Conservation (phyloP, 2,888 invertebrate genomes). For the Mongoloraphidia duomilia region DNA sequence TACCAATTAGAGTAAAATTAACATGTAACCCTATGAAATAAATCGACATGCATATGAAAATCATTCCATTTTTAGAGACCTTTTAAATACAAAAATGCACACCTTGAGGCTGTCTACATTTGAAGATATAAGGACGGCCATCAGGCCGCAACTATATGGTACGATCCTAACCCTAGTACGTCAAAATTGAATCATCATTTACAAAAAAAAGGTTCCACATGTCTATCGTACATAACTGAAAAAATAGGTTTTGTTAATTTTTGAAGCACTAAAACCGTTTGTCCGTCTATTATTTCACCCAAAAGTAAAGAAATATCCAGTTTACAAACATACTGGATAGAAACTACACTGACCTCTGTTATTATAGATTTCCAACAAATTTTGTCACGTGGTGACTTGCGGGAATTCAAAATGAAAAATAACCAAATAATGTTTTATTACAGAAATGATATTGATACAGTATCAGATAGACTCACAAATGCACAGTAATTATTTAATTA, state of each 20-base stretch:
- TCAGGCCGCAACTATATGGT: conserved; percentile 28
- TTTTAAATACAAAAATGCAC: conserved; percentile 2
- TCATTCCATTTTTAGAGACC: neutral
- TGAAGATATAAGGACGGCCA: conserved; percentile 22
- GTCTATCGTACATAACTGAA: neutral
- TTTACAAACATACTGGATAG: conserved; percentile 36
- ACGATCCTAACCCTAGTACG: conserved; percentile 30
- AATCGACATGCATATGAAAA: neutral
- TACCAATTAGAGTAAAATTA: neutral
- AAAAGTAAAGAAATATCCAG: conserved; percentile 33
- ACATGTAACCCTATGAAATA: neutral
- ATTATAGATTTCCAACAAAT: conserved; percentile 21
- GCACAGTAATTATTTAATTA: too few species aligned
- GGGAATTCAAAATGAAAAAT: too few species aligned
- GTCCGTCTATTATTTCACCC: conserved; percentile 18
- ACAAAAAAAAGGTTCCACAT: neutral
- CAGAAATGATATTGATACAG: too few species aligned
- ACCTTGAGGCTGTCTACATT: conserved; percentile 16
- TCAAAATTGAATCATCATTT: conserved; percentile 16
- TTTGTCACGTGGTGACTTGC: conserved; percentile 1
- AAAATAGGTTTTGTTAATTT: neutral
- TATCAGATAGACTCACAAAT: too few species aligned
- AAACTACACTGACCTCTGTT: conserved; percentile 30
- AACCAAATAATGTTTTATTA: too few species aligned
- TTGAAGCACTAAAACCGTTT: too few species aligned